Evolutionary conservation across 2,888 invertebrate species (phyloP).

Genomic region (Thecophora atra): DNA sequence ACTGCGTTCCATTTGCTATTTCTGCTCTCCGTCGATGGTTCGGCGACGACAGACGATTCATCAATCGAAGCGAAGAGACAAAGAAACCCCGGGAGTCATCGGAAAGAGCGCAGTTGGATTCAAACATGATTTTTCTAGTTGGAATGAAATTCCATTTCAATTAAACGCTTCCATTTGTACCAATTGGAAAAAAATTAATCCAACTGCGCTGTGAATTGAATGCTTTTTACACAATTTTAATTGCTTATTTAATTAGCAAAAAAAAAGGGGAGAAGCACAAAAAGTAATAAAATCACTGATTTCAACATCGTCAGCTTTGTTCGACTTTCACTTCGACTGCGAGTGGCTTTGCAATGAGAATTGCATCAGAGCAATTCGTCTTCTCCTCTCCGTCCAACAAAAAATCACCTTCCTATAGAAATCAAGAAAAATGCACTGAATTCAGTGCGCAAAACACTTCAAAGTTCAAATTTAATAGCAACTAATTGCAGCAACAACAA

Average conservation of each 20-base stretch:
- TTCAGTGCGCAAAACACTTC: slow-evolving; percentile 9
- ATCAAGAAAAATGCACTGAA: slow-evolving; percentile 13
- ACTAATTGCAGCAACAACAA: slow-evolving; percentile 28
- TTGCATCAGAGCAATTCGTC: slow-evolving; percentile 27
- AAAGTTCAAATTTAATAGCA: slow-evolving; percentile 31
- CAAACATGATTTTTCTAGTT: neutral
- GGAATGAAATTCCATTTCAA: neutral
- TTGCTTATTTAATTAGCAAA: slow-evolving; percentile 13
- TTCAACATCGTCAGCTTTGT: neutral
- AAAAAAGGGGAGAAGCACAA: too few relatives aligned
- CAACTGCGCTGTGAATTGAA: neutral
- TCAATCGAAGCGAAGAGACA: too few relatives aligned
- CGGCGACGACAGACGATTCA: too few relatives aligned
- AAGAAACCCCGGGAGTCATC: neutral
- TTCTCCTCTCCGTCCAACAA: too few relatives aligned
- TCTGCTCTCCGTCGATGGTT: too few relatives aligned
- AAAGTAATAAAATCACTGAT: neutral
- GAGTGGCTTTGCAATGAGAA: slow-evolving; percentile 25
- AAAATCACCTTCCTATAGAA: neutral
- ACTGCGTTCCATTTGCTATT: too few relatives aligned
- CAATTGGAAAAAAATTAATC: neutral
- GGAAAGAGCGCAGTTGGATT: neutral
- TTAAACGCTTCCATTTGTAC: neutral
- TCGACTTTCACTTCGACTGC: slow-evolving; percentile 27
- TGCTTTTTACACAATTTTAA: slow-evolving; percentile 24